Evolutionary conservation across 2,888 invertebrate genomes (phyloP), one percentile per base, ranked within the genome.

Genomic region (Hanleya hanleyi): DNA sequence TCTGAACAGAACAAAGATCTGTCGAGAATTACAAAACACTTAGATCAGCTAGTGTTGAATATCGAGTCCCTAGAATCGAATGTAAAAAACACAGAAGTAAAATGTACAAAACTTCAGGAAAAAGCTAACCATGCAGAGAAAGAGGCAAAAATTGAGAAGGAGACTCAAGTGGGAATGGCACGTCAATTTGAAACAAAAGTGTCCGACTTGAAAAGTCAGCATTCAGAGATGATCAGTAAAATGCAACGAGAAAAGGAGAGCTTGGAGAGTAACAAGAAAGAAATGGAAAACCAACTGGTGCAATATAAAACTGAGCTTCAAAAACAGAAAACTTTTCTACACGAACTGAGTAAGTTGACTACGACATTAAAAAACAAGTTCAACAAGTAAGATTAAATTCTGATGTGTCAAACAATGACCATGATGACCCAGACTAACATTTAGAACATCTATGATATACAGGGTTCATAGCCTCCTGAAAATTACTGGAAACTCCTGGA

Each of bases 1-100:
- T 76, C 80, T 3, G 90, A 90, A 73, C 87, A 88, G 72, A 85
- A 84, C 66, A 90, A 90, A 75, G 90, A 90, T 74, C 73, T 90
- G 18, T 76, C 77, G 18, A 73, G 87, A 32, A 83, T 90, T n/a
- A 82, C 81, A 62, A 89, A 89, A 75, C 84, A 86, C 47, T 69
- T 81, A 47, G 82, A 83, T 26, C 74, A 79, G 64, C 70, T 89
- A 36, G 80, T 83, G 38, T 76, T 83, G 4, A 85, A 84, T 15
- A 84, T 87, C 26, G 83, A 86, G 38, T 84, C 86, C 5, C 73
- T 89, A 37, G 84, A 88, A 75, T 74, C 78, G 5, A 85, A 88
- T 29, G 70, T 89, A 22, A 81, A 78, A 7, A 77, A 77, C n/a
- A 82, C 79, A 67, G 74, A 84, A 64, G 81, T 83, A 51, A 83